Evolutionary conservation across 2,888 invertebrate genomes (phyloP).

Genomic region (Imbricaverruca yamaguchii): DNA sequence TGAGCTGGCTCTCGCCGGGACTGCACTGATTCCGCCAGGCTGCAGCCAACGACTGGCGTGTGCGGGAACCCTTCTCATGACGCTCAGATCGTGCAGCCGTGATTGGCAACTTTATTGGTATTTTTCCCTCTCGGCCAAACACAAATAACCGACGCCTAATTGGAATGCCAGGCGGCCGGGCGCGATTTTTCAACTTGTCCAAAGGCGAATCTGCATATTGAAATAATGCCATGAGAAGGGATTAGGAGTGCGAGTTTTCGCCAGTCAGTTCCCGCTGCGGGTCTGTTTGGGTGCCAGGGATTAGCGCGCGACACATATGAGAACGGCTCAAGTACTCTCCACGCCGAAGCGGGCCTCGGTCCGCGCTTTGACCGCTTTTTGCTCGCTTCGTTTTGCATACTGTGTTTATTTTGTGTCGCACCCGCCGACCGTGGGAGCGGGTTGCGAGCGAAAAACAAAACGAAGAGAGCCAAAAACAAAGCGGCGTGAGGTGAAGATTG

Average conservation of each 20-base stretch:
- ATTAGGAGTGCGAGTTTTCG: not conserved
- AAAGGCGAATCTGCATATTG: constrained; percentile 17
- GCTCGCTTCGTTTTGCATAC: not conserved
- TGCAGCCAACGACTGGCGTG: too few species aligned
- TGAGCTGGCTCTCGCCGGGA: too few species aligned
- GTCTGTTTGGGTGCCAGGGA: not conserved
- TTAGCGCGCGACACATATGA: constrained; percentile 10
- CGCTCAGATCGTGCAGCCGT: not conserved
- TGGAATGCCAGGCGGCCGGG: not conserved
- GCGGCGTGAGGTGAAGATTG: not conserved
- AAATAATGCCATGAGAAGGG: constrained; percentile 21
- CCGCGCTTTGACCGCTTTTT: not conserved
- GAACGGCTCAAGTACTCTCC: constrained; percentile 15
- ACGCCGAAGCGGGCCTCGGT: not conserved
- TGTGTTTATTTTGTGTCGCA: constrained; percentile 2
- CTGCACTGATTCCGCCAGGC: too few species aligned
- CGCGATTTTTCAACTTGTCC: not conserved
- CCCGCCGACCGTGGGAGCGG: not conserved
- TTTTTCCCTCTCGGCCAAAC: not conserved
- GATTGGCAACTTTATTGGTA: constrained; percentile 19
- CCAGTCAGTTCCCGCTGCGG: not conserved
- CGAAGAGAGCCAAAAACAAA: constrained; percentile 15
- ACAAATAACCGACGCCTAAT: not conserved
- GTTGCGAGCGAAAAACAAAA: not conserved
- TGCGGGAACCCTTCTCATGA: too few species aligned